Evolutionary conservation across 2,113 vertebrate genomes (phyloP).

Genomic region (Rhabdornis inornatus): DNA sequence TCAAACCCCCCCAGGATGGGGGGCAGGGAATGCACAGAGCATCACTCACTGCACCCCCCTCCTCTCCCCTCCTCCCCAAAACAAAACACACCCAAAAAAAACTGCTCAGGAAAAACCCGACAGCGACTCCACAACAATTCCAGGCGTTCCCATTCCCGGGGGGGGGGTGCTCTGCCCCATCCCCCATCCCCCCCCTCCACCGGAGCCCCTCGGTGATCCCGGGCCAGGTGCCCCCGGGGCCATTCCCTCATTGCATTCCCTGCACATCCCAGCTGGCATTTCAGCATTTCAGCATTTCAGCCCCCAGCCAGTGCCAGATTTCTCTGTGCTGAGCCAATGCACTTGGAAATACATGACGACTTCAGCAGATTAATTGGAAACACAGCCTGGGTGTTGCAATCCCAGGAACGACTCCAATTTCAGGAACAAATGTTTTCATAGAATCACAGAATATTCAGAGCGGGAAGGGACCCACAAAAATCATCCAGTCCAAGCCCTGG

Average conservation of each 20-base stretch:
- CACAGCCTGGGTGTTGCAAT: slow-evolving; percentile 69
- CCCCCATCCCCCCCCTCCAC: not conserved
- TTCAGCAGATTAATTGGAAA: slow-evolving; percentile 66
- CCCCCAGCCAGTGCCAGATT: not conserved
- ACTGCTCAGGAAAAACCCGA: not conserved
- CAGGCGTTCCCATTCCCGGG: not conserved
- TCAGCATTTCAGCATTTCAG: not conserved
- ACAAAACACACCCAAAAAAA: not conserved
- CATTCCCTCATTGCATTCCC: not conserved
- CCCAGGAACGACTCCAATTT: slow-evolving; percentile 49
- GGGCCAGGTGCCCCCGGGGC: not conserved
- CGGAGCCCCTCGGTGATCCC: not conserved
- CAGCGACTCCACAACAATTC: not conserved
- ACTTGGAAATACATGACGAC: slow-evolving; percentile 33
- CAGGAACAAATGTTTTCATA: slow-evolving; percentile 67
- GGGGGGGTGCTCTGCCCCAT: not conserved
- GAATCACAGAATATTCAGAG: not conserved
- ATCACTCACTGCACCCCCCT: not conserved
- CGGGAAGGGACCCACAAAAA: not conserved
- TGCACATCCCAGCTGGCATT: slow-evolving; percentile 12
- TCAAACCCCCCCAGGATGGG: not conserved
- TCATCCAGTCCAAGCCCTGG: not conserved
- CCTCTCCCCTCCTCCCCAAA: not conserved
- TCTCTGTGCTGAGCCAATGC: slow-evolving; percentile 11
- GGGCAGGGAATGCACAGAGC: not conserved